Base-by-base conservation (phyloP, 1,140 invertebrate species). In the Liolophura sinensis region DNA sequence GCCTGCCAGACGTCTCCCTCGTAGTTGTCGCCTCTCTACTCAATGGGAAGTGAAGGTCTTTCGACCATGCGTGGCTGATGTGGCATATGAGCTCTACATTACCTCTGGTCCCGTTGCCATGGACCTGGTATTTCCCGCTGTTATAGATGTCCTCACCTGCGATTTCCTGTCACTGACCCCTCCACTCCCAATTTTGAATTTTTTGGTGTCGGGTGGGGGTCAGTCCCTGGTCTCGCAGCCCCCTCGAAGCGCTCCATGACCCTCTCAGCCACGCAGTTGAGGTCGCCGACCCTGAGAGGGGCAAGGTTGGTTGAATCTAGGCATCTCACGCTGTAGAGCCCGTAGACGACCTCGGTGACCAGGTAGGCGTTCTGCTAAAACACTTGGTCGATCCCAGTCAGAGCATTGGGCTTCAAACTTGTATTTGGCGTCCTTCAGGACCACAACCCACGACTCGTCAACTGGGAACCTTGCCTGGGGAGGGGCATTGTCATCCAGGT, bases 321-420 rank as follows among this genome's bases (percentile, higher is more conserved):
- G 24, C 65, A 47, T 51, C 46, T 57, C 1, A 61, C 1, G 11
- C 4, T 49, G 48, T 69, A 66, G 14, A 65, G 40, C 4, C 64
- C 63, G 40, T 66, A 69, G 22, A 65, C 51, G 16, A 69, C 59
- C 0, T 11, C 63, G 27, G 56, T 70, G 40, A 70, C 68, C 0
- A 59, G 64, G 47, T 70, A 57, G 16, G 64, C 64, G 3, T 61
- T 67, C 25, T 61, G 22, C 46, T 61, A 70, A 52, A 49, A 67
- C 1, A 47, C 18, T 3, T 15, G 1, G 20, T 62, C 67, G 56
- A 65, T 69, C 0, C 59, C 58, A 46, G 49, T 55, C 12, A 61
- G 47, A 12, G 47, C 27, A 14, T 57, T 50, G 5, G 49, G 25
- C 18, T 9, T 62, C 18, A 62, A 51, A 50, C 27, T 52, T 15